Conservation (phyloP, 2,797 vertebrate species). For the Anabacerthia variegaticeps region DNA sequence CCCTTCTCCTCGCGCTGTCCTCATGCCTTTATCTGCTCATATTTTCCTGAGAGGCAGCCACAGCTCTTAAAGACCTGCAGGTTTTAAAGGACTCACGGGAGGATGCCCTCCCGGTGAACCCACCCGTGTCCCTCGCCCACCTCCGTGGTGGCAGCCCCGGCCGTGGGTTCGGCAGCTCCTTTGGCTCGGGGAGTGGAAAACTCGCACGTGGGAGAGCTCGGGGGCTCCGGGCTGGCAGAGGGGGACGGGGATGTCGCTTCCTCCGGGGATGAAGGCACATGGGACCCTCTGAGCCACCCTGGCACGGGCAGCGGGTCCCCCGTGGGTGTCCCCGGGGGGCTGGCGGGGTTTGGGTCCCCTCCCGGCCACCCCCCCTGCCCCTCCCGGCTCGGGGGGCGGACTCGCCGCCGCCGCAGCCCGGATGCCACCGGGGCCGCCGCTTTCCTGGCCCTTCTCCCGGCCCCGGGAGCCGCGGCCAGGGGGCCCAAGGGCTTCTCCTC, state of each 20-base stretch:
- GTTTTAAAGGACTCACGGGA: accelerated
- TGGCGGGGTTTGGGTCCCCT: not conserved
- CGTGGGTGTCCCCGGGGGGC: not conserved
- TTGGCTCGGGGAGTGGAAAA: not conserved
- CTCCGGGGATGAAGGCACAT: not conserved
- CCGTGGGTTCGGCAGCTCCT: too few species aligned
- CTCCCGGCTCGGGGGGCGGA: not conserved
- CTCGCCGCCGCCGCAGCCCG: not conserved
- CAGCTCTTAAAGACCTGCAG: not conserved
- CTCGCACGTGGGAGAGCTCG: accelerated
- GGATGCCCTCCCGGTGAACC: not conserved
- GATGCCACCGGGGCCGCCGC: not conserved
- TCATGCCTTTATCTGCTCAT: accelerated
- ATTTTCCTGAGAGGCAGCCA: accelerated
- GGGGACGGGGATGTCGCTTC: not conserved
- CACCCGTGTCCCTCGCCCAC: not conserved
- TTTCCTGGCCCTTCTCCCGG: not conserved
- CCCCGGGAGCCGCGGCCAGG: not conserved
- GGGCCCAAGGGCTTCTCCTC: not conserved
- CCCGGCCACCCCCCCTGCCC: not conserved
- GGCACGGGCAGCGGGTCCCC: not conserved
- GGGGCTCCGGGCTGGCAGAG: not conserved
- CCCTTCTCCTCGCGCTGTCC: not conserved
- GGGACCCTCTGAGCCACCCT: not conserved
- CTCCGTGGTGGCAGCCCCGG: not conserved